Evolutionary conservation across 2,113 vertebrate genomes (phyloP).

Genomic region (Ariopsis seemanni): DNA sequence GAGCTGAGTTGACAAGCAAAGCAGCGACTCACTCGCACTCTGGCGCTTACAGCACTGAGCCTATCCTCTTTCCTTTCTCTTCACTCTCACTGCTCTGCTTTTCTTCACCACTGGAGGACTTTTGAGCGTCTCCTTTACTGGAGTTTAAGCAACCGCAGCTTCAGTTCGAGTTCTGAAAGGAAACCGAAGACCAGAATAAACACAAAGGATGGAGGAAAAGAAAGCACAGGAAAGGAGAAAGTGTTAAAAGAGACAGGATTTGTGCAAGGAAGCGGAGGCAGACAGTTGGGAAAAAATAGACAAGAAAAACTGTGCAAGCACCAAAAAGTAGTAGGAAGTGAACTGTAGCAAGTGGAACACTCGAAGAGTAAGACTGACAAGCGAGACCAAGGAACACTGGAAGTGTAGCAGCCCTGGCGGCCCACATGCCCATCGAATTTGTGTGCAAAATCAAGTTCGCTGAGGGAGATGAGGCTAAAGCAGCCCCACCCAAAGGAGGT

Average conservation of each 20-base stretch:
- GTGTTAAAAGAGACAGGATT: conserved; percentile 25
- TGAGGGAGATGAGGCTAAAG: conserved; percentile 94
- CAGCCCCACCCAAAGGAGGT: conserved; percentile 85
- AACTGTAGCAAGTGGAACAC: not conserved
- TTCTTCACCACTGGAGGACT: conserved; percentile 17
- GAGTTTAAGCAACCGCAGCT: not conserved
- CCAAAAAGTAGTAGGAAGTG: conserved; percentile 1
- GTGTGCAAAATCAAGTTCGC: conserved; percentile 99
- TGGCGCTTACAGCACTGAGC: conserved; percentile 20
- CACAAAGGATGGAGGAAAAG: conserved; percentile 34
- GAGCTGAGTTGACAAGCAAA: conserved; percentile 49
- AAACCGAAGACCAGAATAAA: conserved; percentile 23
- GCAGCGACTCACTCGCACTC: conserved; percentile 36
- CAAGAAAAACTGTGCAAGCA: not conserved
- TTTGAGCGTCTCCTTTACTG: not conserved
- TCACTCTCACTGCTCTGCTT: not conserved
- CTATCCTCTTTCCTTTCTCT: conserved; percentile 6
- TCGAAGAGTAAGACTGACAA: not conserved
- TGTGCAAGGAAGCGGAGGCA: not conserved
- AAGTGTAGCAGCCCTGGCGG: conserved; percentile 70
- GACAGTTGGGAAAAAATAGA: not conserved
- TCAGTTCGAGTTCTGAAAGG: not conserved
- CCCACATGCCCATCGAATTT: conserved; percentile 98
- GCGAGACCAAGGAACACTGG: not conserved
- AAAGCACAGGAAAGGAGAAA: conserved; percentile 20